Evolutionary conservation across 1,140 invertebrate genomes (phyloP).

Genomic region (Mylabris phalerata): DNA sequence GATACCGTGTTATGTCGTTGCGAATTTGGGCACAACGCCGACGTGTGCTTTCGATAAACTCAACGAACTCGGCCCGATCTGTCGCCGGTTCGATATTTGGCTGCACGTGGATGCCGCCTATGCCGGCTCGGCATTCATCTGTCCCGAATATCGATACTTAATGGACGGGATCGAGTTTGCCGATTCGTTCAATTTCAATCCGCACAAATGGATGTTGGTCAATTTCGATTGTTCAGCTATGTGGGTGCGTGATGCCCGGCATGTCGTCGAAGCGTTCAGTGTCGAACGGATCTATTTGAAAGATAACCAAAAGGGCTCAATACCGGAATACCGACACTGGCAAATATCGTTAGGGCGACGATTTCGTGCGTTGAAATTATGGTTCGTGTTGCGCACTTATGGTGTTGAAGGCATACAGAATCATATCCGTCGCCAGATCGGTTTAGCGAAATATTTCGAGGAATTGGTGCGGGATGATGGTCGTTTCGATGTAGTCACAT

Average conservation of each 20-base stretch:
- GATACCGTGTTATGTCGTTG: slow-evolving; percentile 75
- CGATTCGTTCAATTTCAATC: slow-evolving; percentile 87
- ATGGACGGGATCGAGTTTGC: slow-evolving; percentile 76
- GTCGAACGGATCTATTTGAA: slow-evolving; percentile 88
- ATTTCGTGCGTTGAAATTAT: slow-evolving; percentile 89
- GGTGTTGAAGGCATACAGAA: slow-evolving; percentile 75
- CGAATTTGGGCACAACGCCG: slow-evolving; percentile 86
- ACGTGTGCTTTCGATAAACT: slow-evolving; percentile 90
- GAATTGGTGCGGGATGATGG: slow-evolving; percentile 59
- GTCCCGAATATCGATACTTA: slow-evolving; percentile 79
- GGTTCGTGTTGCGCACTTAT: slow-evolving; percentile 84
- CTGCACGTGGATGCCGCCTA: slow-evolving; percentile 87
- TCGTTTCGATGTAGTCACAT: slow-evolving; percentile 60
- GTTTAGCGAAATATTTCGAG: slow-evolving; percentile 72
- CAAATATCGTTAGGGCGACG: slow-evolving; percentile 87
- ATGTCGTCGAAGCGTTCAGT: slow-evolving; percentile 81
- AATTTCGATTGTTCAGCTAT: slow-evolving; percentile 90
- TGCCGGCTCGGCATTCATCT: slow-evolving; percentile 83
- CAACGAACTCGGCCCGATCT: slow-evolving; percentile 73
- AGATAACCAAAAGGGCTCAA: slow-evolving; percentile 58
- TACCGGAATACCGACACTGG: slow-evolving; percentile 91
- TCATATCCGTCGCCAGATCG: slow-evolving; percentile 71
- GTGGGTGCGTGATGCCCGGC: slow-evolving; percentile 78
- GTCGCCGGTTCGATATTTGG: slow-evolving; percentile 70
- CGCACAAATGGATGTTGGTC: slow-evolving; percentile 89